phyloP scores from a whole-genome alignment of 2,113 vertebrate genomes.

The Sorex araneus region DNA sequence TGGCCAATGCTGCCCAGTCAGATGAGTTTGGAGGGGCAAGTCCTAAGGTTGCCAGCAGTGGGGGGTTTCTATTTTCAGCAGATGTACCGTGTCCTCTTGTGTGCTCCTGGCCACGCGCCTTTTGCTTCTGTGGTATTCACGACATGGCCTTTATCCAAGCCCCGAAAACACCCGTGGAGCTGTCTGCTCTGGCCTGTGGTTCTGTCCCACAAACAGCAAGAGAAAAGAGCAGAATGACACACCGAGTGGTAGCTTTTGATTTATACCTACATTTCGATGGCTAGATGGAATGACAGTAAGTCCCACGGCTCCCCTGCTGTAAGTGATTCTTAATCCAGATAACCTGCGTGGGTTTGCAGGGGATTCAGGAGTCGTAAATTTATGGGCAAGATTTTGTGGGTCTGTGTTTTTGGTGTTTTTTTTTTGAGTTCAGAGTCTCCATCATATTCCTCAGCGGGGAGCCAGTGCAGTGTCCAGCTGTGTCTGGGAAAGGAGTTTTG shows the following conservation, averaged over 20 bases:
- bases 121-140: background rate
- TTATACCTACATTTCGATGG: conserved; percentile 25
- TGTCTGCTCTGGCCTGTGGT: background rate
- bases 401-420: conserved; percentile 11
- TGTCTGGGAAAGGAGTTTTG: too few species aligned
- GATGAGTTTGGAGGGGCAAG: background rate
- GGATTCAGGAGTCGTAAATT: background rate
- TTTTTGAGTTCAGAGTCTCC: conserved; percentile 17
- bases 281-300: background rate
- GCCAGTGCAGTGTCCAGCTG: too few species aligned
- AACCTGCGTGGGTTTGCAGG: background rate
- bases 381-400: background rate
- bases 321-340: background rate
- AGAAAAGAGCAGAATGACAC: background rate
- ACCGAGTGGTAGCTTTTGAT: conserved; percentile 24
- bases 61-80: background rate
- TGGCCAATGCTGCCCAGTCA: conserved; percentile 13
- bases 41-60: background rate
- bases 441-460: conserved; percentile 16
- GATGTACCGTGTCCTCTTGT: background rate
- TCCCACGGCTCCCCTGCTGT: background rate
- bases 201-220: background rate
- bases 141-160: background rate
- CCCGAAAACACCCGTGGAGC: background rate
- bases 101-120: background rate